Percentiles rank a stretch among this genome's conserved stretches.
Conservation (phyloP, 2,888 invertebrate species). For the Bimastos eiseni region DNA sequence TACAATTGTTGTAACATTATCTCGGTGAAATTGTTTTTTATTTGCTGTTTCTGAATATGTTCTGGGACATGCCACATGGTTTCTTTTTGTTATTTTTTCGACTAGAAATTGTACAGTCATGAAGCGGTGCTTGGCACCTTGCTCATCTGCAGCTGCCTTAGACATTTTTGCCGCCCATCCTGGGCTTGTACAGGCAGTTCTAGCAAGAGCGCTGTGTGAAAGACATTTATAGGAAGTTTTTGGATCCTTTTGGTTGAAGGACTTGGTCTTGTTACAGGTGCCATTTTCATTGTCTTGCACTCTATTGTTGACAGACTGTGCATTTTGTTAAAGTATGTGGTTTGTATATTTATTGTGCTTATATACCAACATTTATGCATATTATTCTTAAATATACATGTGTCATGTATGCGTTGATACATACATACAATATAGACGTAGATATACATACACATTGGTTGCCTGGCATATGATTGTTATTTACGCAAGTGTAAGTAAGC, state of each 20-base stretch:
- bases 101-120: neutral
- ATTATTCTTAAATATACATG: slow-evolving; percentile 16
- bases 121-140: neutral
- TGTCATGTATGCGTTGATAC: neutral
- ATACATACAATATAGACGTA: neutral
- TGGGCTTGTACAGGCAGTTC: neutral
- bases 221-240: slow-evolving; percentile 4
- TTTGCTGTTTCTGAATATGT: neutral
- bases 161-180: neutral
- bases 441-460: neutral
- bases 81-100: neutral
- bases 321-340: neutral
- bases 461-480: neutral
- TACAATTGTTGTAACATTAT: slow-evolving; percentile 13
- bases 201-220: neutral
- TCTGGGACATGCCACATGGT: neutral
- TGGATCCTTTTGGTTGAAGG: slow-evolving; percentile 14
- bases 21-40: slow-evolving; percentile 13
- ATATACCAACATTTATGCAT: slow-evolving; percentile 14
- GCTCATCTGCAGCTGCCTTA: slow-evolving; percentile 6
- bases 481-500: neutral
- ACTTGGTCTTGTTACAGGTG: neutral
- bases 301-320: slow-evolving; percentile 22
- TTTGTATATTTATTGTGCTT: slow-evolving; percentile 5
- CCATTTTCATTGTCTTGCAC: neutral